Evolutionary conservation across 92 coral and sea anemone genomes (phyloP).

Genomic region (Plumapathes pennacea): DNA sequence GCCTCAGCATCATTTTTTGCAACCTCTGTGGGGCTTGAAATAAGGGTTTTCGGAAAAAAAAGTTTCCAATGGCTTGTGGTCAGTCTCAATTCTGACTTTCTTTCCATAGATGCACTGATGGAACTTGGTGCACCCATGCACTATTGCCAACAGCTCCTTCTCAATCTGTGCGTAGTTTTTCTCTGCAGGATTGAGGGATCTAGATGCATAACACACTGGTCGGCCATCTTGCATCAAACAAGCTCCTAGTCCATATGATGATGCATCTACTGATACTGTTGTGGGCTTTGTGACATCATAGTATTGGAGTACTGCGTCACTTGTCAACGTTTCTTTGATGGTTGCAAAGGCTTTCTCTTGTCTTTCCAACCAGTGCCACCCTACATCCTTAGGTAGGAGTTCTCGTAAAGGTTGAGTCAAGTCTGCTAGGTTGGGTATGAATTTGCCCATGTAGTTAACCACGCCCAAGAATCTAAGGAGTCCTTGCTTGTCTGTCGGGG

Average conservation of each 20-base stretch:
- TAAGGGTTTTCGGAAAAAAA: too few species aligned
- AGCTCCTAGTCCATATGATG: slow-evolving; percentile 51
- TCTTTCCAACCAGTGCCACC: slow-evolving; percentile 41
- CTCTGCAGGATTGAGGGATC: too few species aligned
- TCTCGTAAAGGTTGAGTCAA: slow-evolving; percentile 2
- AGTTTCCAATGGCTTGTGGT: too few species aligned
- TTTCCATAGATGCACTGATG: too few species aligned
- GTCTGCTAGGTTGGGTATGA: slow-evolving; percentile 7
- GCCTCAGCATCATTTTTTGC: slow-evolving; percentile 32
- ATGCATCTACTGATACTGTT: slow-evolving; percentile 43
- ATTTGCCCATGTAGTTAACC: slow-evolving; percentile 10
- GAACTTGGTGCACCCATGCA: too few species aligned
- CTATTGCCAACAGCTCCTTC: too few species aligned
- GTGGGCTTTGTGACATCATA: slow-evolving; percentile 38
- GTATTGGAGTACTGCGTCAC: slow-evolving; percentile 29
- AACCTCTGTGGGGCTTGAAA: slow-evolving; percentile 29
- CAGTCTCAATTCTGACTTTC: too few species aligned
- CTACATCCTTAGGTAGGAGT: slow-evolving; percentile 12
- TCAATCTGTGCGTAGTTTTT: too few species aligned
- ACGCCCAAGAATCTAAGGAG: slow-evolving; percentile 9
- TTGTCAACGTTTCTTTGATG: slow-evolving; percentile 17
- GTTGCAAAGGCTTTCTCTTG: slow-evolving; percentile 18
- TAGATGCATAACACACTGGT: too few species aligned
- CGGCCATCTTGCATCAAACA: slow-evolving; percentile 40
- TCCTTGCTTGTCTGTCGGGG: neutral